Evolutionary conservation across 2,888 invertebrate species (phyloP).

Genomic region (Odontocerum albicorne): DNA sequence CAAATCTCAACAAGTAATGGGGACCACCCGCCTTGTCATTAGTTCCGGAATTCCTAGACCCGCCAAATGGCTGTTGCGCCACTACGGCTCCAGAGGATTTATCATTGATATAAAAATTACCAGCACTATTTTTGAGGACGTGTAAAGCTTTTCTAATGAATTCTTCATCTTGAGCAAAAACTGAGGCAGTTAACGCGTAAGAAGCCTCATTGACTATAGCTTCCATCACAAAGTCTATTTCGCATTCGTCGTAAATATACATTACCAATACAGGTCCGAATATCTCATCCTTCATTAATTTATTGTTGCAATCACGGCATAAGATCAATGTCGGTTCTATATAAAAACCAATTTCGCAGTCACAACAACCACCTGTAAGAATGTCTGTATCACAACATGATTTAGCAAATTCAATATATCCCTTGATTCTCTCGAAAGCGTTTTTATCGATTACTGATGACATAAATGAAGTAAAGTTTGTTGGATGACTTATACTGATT

Average conservation of each 20-base stretch:
- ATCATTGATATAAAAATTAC: conserved; percentile 98
- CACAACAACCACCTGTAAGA: conserved; percentile 85
- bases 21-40: conserved; percentile 99
- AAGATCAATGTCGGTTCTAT: conserved; percentile 93
- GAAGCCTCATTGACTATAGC: conserved; percentile 77
- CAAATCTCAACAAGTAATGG: conserved; percentile 88
- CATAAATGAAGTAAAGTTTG: conserved; percentile 78
- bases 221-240: conserved; percentile 67
- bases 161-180: conserved; percentile 83
- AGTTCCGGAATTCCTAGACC: conserved; percentile 93
- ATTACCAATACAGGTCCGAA: conserved; percentile 93
- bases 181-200: conserved; percentile 93
- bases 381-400: conserved; percentile 71
- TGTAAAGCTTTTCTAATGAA: conserved; percentile 78
- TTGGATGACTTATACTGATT: conserved; percentile 86
- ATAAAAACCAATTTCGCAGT: conserved; percentile 85
- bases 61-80: conserved; percentile 98
- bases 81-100: conserved; percentile 98
- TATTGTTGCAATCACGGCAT: conserved; percentile 80
- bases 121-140: conserved; percentile 85
- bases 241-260: conserved; percentile 84
- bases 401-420: conserved; percentile 88
- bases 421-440: conserved; percentile 85
- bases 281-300: conserved; percentile 91
- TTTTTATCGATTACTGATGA: conserved; percentile 96